phyloP scores from a whole-genome alignment of 2,113 vertebrate genomes.

The Onychostoma macrolepis region DNA sequence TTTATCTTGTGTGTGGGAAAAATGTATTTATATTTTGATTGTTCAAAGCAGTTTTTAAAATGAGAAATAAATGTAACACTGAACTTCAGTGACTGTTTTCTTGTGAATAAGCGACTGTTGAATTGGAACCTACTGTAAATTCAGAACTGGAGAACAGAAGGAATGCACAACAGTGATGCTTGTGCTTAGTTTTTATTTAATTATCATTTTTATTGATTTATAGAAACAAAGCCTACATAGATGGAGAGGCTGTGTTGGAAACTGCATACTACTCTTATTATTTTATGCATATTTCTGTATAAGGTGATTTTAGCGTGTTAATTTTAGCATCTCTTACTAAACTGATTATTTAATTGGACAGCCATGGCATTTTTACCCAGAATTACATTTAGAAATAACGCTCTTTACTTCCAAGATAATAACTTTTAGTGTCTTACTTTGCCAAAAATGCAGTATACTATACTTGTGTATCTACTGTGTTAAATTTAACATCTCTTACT shows the following conservation, averaged over 20 bases:
- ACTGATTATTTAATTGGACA: not conserved
- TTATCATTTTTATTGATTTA: not conserved
- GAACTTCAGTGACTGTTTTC: not conserved
- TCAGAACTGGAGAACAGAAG: not conserved
- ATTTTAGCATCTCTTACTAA: not conserved
- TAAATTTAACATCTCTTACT: not conserved
- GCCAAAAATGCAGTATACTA: not conserved
- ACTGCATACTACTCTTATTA: not conserved
- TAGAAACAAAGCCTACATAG: not conserved
- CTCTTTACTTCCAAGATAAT: not conserved
- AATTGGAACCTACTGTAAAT: not conserved
- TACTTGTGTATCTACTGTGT: not conserved
- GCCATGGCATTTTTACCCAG: not conserved
- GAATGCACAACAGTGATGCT: not conserved
- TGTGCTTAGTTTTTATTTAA: not conserved
- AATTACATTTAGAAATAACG: not conserved
- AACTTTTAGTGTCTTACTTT: not conserved
- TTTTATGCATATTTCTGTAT: not conserved
- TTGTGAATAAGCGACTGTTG: not conserved
- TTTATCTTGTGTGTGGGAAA: conserved; percentile 54
- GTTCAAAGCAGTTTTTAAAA: conserved; percentile 73
- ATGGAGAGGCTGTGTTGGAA: not conserved
- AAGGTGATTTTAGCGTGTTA: not conserved
- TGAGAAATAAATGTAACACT: conserved; percentile 61
- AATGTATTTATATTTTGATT: conserved; percentile 80